A percentile compares a stretch with the other conserved stretches of the same genome.
phyloP scores from a whole-genome alignment of 2,888 invertebrate genomes.

The Drosophila aldrichi region DNA sequence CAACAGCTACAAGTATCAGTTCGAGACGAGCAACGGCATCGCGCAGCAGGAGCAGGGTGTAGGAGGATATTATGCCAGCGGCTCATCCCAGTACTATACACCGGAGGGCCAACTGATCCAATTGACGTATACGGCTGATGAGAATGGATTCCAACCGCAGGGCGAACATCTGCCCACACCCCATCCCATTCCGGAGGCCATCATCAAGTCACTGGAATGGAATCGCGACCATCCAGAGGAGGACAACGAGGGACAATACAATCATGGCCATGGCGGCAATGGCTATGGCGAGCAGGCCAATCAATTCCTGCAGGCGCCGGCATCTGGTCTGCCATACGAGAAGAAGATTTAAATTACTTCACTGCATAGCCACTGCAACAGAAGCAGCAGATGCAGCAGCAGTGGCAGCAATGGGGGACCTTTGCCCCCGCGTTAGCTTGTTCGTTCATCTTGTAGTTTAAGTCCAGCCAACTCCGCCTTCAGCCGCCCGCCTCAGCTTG shows the following conservation, averaged over 20 bases:
- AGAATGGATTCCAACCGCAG: slow-evolving; percentile 87
- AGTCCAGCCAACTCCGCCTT: slow-evolving; percentile 34
- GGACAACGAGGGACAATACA: slow-evolving; percentile 53
- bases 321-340: slow-evolving; percentile 63
- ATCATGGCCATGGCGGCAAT: slow-evolving; percentile 57
- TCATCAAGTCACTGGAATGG: slow-evolving; percentile 75
- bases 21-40: slow-evolving; percentile 88
- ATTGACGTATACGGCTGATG: slow-evolving; percentile 86
- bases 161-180: slow-evolving; percentile 84
- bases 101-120: slow-evolving; percentile 86
- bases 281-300: slow-evolving; percentile 46
- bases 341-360: slow-evolving; percentile 63
- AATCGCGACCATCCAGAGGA: slow-evolving; percentile 80
- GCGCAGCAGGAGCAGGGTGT: slow-evolving; percentile 86
- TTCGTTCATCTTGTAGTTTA: slow-evolving; percentile 57
- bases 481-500: slow-evolving; percentile 19
- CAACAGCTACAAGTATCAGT: slow-evolving; percentile 85
- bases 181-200: slow-evolving; percentile 79
- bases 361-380: slow-evolving; percentile 10
- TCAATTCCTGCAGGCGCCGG: slow-evolving; percentile 60
- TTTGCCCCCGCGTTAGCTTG: slow-evolving; percentile 26
- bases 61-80: slow-evolving; percentile 86
- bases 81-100: slow-evolving; percentile 86
- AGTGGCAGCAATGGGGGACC: slow-evolving; percentile 1
- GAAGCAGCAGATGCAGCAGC: neutral